Evolutionary conservation across 92 coral and sea anemone species (phyloP).

Genomic region (Epizoanthus rinbou): DNA sequence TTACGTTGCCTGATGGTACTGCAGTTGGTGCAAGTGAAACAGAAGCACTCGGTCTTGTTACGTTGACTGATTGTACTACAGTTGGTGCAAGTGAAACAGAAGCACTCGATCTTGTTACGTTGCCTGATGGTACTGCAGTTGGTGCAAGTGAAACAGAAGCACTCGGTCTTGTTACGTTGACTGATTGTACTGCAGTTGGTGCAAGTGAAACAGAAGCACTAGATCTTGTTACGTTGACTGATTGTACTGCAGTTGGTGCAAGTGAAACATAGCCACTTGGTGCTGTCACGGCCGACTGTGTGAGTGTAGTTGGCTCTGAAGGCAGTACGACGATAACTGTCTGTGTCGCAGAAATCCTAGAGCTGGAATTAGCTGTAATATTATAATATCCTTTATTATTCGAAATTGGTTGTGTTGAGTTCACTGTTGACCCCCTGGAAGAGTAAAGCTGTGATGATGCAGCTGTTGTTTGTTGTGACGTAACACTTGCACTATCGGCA

Average conservation of each 20-base stretch:
- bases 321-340: neutral
- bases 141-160: neutral
- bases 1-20: neutral
- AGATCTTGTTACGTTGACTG: neutral
- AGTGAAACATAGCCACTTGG: neutral
- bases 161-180: neutral
- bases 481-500: neutral
- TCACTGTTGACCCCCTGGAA: neutral
- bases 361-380: neutral
- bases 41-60: neutral
- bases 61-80: neutral
- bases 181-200: neutral
- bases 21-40: neutral
- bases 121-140: neutral
- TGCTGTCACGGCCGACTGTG: neutral
- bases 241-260: neutral
- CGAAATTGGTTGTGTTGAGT: neutral
- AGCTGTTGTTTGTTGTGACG: too few relatives aligned
- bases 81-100: neutral
- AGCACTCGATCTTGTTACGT: neutral
- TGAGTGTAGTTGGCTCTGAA: neutral
- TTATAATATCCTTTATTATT: neutral
- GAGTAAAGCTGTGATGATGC: neutral
- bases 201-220: neutral
- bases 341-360: neutral